Percentiles rank a stretch among this genome's conserved stretches.
phyloP scores from a whole-genome alignment of 1,140 invertebrate genomes.

The Drosophila grimshawi region DNA sequence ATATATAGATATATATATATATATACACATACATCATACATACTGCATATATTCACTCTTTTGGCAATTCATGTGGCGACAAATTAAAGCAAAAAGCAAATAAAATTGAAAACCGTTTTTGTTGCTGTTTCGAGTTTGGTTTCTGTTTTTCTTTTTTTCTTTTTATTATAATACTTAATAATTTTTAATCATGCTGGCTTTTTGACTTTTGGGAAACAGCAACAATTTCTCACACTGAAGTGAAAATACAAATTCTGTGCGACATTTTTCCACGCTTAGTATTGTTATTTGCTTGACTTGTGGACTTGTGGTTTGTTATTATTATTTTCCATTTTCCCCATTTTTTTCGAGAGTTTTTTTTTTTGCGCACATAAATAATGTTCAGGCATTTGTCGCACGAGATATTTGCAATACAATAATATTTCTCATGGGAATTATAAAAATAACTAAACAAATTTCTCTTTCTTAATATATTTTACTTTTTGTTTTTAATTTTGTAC shows the following conservation, averaged over 20 bases:
- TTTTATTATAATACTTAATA: slow-evolving; percentile 40
- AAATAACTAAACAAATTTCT: slow-evolving; percentile 42
- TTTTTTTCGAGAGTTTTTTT: background rate
- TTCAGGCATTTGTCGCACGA: slow-evolving; percentile 72
- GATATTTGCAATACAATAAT: slow-evolving; percentile 52
- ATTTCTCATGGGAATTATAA: slow-evolving; percentile 52
- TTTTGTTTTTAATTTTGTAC: slow-evolving; percentile 2
- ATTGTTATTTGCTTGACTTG: slow-evolving; percentile 19
- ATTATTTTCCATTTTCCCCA: slow-evolving; percentile 19
- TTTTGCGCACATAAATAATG: slow-evolving; percentile 62
- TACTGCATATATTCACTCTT: slow-evolving; percentile 35
- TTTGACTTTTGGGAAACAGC: slow-evolving; percentile 44
- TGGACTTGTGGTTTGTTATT: slow-evolving; percentile 27
- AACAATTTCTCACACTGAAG: slow-evolving; percentile 33
- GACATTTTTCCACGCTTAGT: slow-evolving; percentile 54
- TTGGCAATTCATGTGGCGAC: slow-evolving; percentile 79
- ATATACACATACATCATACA: slow-evolving; percentile 17
- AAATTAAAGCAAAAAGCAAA: slow-evolving; percentile 69
- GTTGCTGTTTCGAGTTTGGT: slow-evolving; percentile 10
- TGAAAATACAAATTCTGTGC: slow-evolving; percentile 37
- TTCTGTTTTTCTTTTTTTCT: background rate
- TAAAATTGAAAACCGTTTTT: slow-evolving; percentile 30
- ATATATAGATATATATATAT: slow-evolving; percentile 11
- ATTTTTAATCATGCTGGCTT: slow-evolving; percentile 53
- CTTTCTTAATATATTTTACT: slow-evolving; percentile 14